These are phyloP conservation scores for Phalacrocorax pelagicus DNA, from an alignment of 2,113 vertebrate species.

Conservation along the genomic window DNA sequence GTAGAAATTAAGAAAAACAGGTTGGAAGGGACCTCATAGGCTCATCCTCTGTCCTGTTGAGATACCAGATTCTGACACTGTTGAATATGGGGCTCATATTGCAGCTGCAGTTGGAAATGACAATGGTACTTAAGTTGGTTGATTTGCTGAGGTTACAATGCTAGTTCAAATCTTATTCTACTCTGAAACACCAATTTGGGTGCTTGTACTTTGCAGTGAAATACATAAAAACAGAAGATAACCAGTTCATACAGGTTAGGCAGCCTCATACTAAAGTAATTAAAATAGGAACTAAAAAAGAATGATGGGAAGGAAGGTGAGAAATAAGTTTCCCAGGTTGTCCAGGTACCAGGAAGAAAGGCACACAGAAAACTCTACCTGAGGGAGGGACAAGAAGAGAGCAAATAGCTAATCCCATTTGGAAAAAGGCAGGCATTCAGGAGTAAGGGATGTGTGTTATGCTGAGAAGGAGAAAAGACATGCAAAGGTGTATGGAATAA, in stretches of 20 bases:
- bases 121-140: background rate
- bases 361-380: background rate
- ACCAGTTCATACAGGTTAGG: background rate
- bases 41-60: background rate
- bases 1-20: background rate
- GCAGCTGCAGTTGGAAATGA: background rate
- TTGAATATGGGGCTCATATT: background rate
- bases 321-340: background rate
- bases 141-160: background rate
- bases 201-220: background rate
- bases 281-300: background rate
- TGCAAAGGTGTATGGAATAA: background rate
- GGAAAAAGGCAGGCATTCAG: background rate
- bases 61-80: background rate
- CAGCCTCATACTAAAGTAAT: background rate
- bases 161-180: background rate
- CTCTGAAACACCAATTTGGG: background rate
- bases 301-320: background rate
- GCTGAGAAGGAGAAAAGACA: background rate
- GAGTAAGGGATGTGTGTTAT: background rate
- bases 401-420: background rate
- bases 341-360: background rate
- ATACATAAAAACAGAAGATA: background rate
- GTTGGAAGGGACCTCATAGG: background rate
- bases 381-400: background rate